Evolutionary conservation across 2,888 invertebrate species (phyloP).

Genomic region (Phengaris arion): DNA sequence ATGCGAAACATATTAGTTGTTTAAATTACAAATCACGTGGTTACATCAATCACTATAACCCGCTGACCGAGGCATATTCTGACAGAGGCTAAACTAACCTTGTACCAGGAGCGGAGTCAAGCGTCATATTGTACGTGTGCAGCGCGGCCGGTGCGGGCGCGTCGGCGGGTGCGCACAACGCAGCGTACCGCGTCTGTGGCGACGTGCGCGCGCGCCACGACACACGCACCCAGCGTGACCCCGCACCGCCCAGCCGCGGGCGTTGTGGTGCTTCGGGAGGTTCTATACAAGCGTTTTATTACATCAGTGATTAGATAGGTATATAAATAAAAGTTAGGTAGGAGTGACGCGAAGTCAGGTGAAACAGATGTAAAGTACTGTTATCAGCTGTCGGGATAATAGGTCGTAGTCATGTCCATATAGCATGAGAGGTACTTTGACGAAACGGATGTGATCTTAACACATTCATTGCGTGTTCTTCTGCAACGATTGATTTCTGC

Average conservation of each 20-base stretch:
- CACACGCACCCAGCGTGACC: conserved; percentile 80
- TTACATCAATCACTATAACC: no score
- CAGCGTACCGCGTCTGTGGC: conserved; percentile 43
- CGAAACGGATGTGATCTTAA: no score
- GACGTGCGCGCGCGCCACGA: conserved; percentile 67
- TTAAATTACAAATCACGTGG: no score
- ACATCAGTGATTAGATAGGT: background rate
- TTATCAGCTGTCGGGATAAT: no score
- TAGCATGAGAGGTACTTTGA: no score
- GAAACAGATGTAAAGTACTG: no score
- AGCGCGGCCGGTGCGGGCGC: conserved; percentile 41
- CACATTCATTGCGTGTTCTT: no score
- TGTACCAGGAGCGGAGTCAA: conserved; percentile 39
- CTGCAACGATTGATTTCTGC: background rate
- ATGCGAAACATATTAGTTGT: no score
- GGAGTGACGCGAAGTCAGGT: no score
- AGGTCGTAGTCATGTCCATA: no score
- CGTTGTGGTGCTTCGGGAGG: conserved; percentile 86
- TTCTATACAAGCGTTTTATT: conserved; percentile 67
- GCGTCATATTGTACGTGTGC: conserved; percentile 50
- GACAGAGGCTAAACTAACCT: background rate
- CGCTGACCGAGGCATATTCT: no score
- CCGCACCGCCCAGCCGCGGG: conserved; percentile 79
- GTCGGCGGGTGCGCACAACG: conserved; percentile 51
- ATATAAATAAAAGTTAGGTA: no score